Conservation (phyloP, 2,113 vertebrate genomes). For the Serilophus lunatus region DNA sequence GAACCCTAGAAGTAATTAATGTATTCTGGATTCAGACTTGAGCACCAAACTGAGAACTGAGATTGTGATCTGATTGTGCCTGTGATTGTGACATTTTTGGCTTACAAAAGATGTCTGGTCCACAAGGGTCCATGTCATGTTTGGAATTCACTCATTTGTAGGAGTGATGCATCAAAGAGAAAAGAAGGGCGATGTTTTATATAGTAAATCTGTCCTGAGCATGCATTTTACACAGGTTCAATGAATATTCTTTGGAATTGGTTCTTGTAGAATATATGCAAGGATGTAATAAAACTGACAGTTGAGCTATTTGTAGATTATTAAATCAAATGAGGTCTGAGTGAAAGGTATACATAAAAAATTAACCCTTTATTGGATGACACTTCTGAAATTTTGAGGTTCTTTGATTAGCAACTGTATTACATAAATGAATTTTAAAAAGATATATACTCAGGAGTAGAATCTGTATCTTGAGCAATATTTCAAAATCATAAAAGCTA, state of each 20-base stretch:
- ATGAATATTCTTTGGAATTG: background rate
- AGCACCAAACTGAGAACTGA: background rate
- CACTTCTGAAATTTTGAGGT: background rate
- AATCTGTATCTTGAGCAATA: background rate
- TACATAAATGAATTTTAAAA: background rate
- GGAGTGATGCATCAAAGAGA: background rate
- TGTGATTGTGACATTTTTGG: background rate
- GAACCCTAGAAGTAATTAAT: background rate
- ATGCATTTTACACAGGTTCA: background rate
- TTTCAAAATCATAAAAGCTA: background rate
- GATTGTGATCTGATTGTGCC: background rate
- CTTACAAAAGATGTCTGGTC: slow-evolving; percentile 2
- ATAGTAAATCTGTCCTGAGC: background rate
- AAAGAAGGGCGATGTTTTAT: background rate
- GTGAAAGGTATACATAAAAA: background rate
- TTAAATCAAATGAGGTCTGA: slow-evolving; percentile 2
- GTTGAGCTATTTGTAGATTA: background rate
- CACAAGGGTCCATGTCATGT: background rate
- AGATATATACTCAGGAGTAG: background rate
- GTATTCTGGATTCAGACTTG: background rate
- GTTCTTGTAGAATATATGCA: background rate
- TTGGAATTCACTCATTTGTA: background rate
- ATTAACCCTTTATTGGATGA: background rate
- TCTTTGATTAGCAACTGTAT: background rate
- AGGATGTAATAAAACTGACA: background rate